Percentiles rank a stretch among this genome's conserved stretches.
Evolutionary conservation across 2,113 vertebrate species (phyloP).

Genomic region (Fukomys damarensis): DNA sequence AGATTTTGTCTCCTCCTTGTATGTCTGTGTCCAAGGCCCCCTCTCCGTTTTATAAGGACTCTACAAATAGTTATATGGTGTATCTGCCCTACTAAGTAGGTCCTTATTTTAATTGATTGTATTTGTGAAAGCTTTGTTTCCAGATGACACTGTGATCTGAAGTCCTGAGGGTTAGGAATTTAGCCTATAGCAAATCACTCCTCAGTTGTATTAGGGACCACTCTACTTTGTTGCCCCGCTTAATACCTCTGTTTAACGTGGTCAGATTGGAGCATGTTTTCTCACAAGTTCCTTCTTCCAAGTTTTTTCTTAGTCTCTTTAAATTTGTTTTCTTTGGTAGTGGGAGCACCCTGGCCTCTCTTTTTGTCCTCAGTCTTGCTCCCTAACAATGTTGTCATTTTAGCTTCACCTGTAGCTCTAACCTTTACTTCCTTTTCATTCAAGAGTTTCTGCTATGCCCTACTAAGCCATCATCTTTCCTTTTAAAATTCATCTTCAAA

Average conservation of each 20-base stretch:
- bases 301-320: not conserved
- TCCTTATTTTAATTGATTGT: not conserved
- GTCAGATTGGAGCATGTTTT: not conserved
- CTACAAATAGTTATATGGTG: not conserved
- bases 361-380: not conserved
- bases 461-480: not conserved
- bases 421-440: not conserved
- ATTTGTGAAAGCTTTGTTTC: not conserved
- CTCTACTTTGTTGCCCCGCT: not conserved
- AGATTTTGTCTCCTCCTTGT: rapidly evolving
- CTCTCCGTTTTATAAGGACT: not conserved
- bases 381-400: not conserved
- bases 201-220: not conserved
- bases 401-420: not conserved
- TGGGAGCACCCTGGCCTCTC: not conserved
- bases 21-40: not conserved
- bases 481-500: not conserved
- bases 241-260: not conserved
- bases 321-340: not conserved
- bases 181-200: not conserved
- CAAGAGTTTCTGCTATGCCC: not conserved
- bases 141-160: not conserved
- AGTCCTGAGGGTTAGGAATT: not conserved
- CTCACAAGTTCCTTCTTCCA: not conserved
- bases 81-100: not conserved